Base-by-base conservation (phyloP, 1,140 invertebrate genomes). In the Bombus confusus region DNA sequence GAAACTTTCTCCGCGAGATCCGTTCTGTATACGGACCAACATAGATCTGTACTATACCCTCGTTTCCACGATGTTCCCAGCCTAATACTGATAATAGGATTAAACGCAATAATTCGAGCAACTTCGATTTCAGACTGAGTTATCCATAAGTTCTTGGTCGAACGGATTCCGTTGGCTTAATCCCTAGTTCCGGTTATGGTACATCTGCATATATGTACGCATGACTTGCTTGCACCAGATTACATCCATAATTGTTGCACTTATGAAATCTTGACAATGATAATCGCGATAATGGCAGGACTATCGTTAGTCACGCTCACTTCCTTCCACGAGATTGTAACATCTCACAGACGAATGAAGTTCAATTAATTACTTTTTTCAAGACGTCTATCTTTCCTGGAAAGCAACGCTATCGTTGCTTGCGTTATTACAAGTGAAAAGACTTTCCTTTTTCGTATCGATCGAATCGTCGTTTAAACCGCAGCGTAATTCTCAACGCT, bases 91-190 rank as follows among this genome's bases (percentile, higher is more conserved):
- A 15, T 88, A 88, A 88, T 88, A 88, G 87, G 87, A 88, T 88
- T 88, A 88, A 79, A 83, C 39, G 62, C 85, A 87, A 88, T 88
- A 87, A 88, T 88, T 88, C 85, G 64, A 87, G 80, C 69, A 86
- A 86, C 87, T 87, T 83, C 78, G 80, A 88, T 88, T 87, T 78
- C 57, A 72, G 59, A 71, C 85, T 71, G 85, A 88, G 78, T 88
- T 79, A 85, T 85, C 82, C 83, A 59, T 74, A 79, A 77, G 59
- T 75, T 80, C 73, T 71, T 66, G 43, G 72, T 75, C 57, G 78
- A 82, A 47, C 62, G 84, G 77, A 71, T 79, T 72, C 78, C 47
- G 80, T 73, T 62, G 74, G 80, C 73, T 79, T 81, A 82, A 81
- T 86, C 71, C 73, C 73, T 76, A 43, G 74, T 74, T 72, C 69